These are phyloP conservation scores for Tricholaema leucomelas DNA, from an alignment of 2,113 vertebrate genomes.

Conservation along the genomic window DNA sequence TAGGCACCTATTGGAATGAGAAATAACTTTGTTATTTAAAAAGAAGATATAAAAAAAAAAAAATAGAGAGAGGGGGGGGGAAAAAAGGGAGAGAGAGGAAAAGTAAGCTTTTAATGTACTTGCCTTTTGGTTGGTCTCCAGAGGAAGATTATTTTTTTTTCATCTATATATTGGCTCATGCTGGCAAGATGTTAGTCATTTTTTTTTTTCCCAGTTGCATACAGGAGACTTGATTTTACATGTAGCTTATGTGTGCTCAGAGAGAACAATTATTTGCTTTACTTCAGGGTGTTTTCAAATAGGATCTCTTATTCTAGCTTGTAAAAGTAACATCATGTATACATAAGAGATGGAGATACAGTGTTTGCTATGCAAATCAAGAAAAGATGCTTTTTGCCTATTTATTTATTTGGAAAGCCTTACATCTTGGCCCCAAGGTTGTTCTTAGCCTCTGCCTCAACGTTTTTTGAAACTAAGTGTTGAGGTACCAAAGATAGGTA, in stretches of 20 bases:
- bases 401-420: neutral
- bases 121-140: neutral
- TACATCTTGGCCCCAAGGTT: neutral
- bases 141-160: neutral
- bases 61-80: no score
- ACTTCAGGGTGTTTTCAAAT: neutral
- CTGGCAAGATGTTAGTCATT: neutral
- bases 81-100: no score
- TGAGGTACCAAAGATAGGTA: neutral
- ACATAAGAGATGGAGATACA: neutral
- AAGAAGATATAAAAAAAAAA: neutral
- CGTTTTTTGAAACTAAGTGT: neutral
- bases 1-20: neutral
- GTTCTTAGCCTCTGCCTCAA: neutral
- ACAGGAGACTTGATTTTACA: neutral
- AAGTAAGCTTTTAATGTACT: neutral
- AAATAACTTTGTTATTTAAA: neutral
- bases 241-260: neutral
- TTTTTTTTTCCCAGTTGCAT: neutral
- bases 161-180: neutral
- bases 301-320: neutral
- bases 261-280: neutral
- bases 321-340: neutral
- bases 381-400: neutral
- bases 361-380: neutral